Evolutionary conservation across 2,888 invertebrate genomes (phyloP), one percentile per base, ranked within the genome.

Genomic region (Drosophila prostipennis): DNA sequence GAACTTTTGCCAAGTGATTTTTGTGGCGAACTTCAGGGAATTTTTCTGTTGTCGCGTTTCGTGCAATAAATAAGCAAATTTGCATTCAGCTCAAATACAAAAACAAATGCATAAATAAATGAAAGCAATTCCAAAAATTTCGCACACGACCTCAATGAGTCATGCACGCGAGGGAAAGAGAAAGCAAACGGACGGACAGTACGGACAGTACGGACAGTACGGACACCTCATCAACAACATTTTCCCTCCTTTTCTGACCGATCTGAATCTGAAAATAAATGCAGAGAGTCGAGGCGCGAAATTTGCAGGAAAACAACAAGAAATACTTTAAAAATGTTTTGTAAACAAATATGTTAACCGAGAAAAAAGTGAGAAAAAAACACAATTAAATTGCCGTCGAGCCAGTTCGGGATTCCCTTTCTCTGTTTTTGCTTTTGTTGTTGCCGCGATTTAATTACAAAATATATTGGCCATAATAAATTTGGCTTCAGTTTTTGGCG

Each of bases 121-220:
- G 76, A 78, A 84, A 86, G 84, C 84, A 86, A 87, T 83, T 86
- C 84, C 80, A 82, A 82, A 82, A 83, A 82, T 86, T 65, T 82
- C 81, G 86, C 86, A 86, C 83, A 82, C 81, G 81, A 82, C 81
- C 81, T 74, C 80, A 82, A 82, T 82, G 81, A 82, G 81, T 82
- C 86, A 81, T 67, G 2, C n/a, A 10, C n/a, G 14, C 46, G 46
- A 16, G 14, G 46, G 55, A 53, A 36, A 8, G 55, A 59, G 52
- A 46, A 52, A 61, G 61, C 53, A 29, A 37, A 29, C 45, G 57
- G 37, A 67, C 71, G 45, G 45, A 46, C 45, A 65, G 57, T 29
- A 68, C n/a, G n/a, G n/a, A n/a, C n/a, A n/a, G n/a, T n/a, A n/a
- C n/a, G n/a, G n/a, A n/a, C n/a, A n/a, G n/a, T n/a, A n/a, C 71